Evolutionary conservation across 2,797 vertebrate genomes (phyloP).

Genomic region (Bovichtus variegatus): DNA sequence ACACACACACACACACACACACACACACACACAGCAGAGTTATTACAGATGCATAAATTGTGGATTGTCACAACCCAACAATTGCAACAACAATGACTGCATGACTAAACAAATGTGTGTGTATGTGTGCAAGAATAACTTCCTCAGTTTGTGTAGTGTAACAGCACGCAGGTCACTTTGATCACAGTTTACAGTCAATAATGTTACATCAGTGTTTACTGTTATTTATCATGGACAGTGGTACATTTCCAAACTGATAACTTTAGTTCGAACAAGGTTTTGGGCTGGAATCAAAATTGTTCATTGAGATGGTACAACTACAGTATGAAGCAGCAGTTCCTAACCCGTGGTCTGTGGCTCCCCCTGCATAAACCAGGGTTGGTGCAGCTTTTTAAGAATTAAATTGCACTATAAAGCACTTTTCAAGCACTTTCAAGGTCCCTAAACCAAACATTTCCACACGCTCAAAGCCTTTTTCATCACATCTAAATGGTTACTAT

Average conservation of each 20-base stretch:
- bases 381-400: too few relatives aligned
- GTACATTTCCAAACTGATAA: conserved; percentile 27
- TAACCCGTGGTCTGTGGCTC: background rate
- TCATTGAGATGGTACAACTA: background rate
- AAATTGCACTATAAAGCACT: too few relatives aligned
- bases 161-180: background rate
- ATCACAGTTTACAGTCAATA: background rate
- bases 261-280: too few relatives aligned
- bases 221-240: too few relatives aligned
- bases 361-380: too few relatives aligned
- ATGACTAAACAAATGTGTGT: background rate
- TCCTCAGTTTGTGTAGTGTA: conserved; percentile 10
- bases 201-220: background rate
- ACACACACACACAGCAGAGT: background rate
- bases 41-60: background rate
- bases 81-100: background rate
- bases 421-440: too few relatives aligned
- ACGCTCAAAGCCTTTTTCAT: too few relatives aligned
- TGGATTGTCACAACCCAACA: background rate
- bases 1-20: background rate
- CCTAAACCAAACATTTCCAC: too few relatives aligned
- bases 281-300: background rate
- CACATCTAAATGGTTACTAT: too few relatives aligned
- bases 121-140: conserved; percentile 4
- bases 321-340: background rate